phyloP scores from a whole-genome alignment of 2,888 invertebrate species.

The Conomelus anceps region DNA sequence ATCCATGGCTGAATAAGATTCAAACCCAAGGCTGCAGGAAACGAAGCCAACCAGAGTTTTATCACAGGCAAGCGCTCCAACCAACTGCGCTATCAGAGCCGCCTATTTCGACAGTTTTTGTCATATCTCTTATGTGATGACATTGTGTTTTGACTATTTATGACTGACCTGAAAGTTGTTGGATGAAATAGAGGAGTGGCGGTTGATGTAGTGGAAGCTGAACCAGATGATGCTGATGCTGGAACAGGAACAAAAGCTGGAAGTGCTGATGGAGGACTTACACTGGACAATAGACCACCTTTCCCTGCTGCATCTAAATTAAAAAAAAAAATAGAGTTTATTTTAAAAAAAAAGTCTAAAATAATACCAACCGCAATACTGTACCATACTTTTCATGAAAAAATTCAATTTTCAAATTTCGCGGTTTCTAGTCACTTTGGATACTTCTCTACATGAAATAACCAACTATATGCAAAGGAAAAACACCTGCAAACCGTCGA shows the following conservation, averaged over 20 bases:
- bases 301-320: neutral
- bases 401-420: no score
- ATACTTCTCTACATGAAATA: no score
- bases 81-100: no score
- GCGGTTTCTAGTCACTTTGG: no score
- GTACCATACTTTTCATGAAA: no score
- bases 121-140: slow-evolving; percentile 1
- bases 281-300: slow-evolving; percentile 50
- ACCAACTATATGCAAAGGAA: no score
- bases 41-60: no score
- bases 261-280: slow-evolving; percentile 60
- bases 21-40: no score
- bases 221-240: slow-evolving; percentile 17
- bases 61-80: no score
- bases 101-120: no score
- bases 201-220: slow-evolving; percentile 19
- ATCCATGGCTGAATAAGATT: no score
- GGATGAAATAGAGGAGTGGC: slow-evolving; percentile 25
- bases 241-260: slow-evolving; percentile 57
- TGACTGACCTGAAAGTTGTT: slow-evolving; percentile 34
- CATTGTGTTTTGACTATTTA: neutral
- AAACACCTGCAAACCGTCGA: no score
- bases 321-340: neutral
- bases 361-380: neutral
- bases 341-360: neutral